These are phyloP conservation scores for Brachypterus glaber DNA, from an alignment of 2,888 invertebrate species.

Conservation along the genomic window DNA sequence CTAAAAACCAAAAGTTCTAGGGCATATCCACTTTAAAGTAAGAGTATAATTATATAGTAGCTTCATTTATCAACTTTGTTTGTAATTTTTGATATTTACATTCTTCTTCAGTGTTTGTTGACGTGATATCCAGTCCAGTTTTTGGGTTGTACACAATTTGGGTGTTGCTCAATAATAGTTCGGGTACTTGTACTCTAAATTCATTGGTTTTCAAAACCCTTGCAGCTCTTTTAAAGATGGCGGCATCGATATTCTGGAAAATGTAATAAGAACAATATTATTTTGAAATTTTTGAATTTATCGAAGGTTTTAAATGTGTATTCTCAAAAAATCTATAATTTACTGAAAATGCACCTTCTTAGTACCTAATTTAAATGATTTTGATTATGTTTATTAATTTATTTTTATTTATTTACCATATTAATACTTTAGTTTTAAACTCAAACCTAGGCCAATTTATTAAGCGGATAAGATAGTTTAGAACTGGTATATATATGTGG, in stretches of 20 bases:
- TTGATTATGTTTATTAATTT: too few species aligned
- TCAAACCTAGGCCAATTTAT: too few species aligned
- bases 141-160: slow-evolving; percentile 58
- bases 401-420: too few species aligned
- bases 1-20: too few species aligned
- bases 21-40: too few species aligned
- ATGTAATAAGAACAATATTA: slow-evolving; percentile 8
- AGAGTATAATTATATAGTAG: too few species aligned
- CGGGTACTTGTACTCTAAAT: slow-evolving; percentile 62
- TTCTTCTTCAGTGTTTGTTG: slow-evolving; percentile 45
- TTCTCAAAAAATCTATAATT: background rate
- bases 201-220: slow-evolving; percentile 66
- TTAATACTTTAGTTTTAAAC: too few species aligned
- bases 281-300: slow-evolving; percentile 4
- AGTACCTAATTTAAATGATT: background rate
- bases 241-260: slow-evolving; percentile 62
- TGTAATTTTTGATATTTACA: slow-evolving; percentile 39
- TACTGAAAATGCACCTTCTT: background rate
- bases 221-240: slow-evolving; percentile 62
- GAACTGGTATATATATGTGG: too few species aligned
- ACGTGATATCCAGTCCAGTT: slow-evolving; percentile 54
- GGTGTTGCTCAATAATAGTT: slow-evolving; percentile 58
- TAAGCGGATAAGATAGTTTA: too few species aligned
- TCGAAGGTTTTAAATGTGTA: too few species aligned
- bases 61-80: too few species aligned